These are phyloP conservation scores for Bettongia penicillata DNA, from an alignment of 2,113 vertebrate genomes.

Conservation along the genomic window DNA sequence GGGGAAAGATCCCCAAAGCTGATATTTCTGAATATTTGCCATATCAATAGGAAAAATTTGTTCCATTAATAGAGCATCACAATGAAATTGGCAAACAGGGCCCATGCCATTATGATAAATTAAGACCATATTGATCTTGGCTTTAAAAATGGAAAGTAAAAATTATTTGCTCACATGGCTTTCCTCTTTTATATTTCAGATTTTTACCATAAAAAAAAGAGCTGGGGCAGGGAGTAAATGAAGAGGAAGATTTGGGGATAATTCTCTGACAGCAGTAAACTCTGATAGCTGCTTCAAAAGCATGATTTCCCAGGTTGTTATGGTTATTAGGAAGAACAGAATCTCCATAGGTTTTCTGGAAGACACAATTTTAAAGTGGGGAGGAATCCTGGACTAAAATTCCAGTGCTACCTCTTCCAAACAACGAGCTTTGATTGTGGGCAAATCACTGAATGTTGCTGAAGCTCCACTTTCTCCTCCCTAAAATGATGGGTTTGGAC, in stretches of 20 bases:
- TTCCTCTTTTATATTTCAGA: background rate
- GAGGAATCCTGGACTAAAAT: background rate
- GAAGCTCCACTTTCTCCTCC: background rate
- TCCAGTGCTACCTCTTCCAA: background rate
- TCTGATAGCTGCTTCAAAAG: background rate
- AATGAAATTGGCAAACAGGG: background rate
- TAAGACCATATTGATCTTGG: background rate
- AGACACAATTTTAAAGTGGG: background rate
- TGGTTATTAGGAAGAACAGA: background rate
- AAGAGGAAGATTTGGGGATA: background rate
- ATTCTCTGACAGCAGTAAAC: background rate
- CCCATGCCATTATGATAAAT: background rate
- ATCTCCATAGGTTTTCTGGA: background rate
- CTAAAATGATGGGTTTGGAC: background rate
- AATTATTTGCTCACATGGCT: background rate
- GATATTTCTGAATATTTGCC: background rate
- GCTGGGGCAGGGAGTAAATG: background rate
- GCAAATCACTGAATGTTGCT: background rate
- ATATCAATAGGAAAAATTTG: background rate
- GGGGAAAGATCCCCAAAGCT: background rate
- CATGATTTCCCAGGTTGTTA: background rate
- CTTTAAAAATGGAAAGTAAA: background rate
- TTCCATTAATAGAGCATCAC: background rate
- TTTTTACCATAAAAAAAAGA: background rate
- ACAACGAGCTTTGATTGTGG: background rate